Conservation (phyloP, 2,888 invertebrate species). For the Plebejus argus region DNA sequence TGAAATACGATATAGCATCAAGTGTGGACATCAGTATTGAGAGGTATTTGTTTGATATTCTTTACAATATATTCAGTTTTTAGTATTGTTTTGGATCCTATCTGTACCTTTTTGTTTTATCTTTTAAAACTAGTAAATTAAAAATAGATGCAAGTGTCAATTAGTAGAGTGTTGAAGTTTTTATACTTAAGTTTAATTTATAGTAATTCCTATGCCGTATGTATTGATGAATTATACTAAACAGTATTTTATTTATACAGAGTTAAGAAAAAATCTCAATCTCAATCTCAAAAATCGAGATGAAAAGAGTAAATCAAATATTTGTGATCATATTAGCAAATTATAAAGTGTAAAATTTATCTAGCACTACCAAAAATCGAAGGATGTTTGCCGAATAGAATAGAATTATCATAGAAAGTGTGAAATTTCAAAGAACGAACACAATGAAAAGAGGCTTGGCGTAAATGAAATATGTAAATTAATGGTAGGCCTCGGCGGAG, state of each 20-base stretch:
- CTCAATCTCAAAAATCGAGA: too few relatives aligned
- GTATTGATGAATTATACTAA: too few relatives aligned
- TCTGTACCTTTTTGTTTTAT: too few relatives aligned
- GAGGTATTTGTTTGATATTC: not conserved
- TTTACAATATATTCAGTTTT: not conserved
- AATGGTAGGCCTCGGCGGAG: not conserved
- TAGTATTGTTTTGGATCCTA: not conserved
- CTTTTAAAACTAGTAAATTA: too few relatives aligned
- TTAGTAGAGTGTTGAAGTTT: too few relatives aligned
- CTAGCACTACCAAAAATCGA: not conserved
- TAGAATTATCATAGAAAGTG: constrained; percentile 23
- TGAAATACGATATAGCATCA: not conserved
- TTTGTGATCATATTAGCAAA: too few relatives aligned
- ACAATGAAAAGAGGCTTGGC: constrained; percentile 9
- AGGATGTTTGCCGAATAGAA: not conserved
- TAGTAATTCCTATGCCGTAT: too few relatives aligned
- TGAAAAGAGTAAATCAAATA: too few relatives aligned
- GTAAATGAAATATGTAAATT: constrained; percentile 29
- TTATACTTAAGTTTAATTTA: too few relatives aligned
- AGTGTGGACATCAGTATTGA: constrained; percentile 5
- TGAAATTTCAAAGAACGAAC: constrained; percentile 10
- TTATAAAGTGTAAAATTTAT: not conserved
- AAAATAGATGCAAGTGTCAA: too few relatives aligned
- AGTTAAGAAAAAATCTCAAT: too few relatives aligned
- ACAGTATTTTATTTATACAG: too few relatives aligned